Base-by-base conservation (phyloP, 2,888 invertebrate genomes). In the Ephialtes manifestator region DNA sequence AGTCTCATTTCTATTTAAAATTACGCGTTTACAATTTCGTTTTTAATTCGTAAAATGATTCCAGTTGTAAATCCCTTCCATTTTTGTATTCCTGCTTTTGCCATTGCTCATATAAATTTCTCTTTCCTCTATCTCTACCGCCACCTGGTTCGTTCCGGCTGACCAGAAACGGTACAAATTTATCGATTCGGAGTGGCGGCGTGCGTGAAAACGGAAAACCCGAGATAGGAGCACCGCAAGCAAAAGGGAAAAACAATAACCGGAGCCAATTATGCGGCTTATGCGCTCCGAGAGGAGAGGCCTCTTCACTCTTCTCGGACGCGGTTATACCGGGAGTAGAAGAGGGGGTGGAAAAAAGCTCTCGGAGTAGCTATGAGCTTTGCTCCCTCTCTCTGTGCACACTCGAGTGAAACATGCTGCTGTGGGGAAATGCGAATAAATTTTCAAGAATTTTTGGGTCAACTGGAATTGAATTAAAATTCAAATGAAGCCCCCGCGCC, bases 391-490 rank as follows among this genome's bases (percentile, higher is more conserved):
- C 43, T 35, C 24, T 67, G 71, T 46, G 55, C 53, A 68, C 39
- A 67, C 58, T 46, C 55, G 39, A 72, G 76, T 55, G 77, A 77
- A 46, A 63, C 20, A 46, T 28, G 46, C n/a, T n/a, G 75, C 43
- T 70, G 60, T 15, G 53, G 70, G 63, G 68, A 60, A 81, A 53
- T 55, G 67, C 81, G 67, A 84, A 84, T 84, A 74, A 81, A 81
- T 81, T 74, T 77, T 74, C 67, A 63, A 81, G 77, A 81, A 74
- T 84, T 84, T 84, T 84, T 81, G 77, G 77, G 81, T 84, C 84
- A 84, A 77, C 51, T 70, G 72, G 53, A 68, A 84, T 84, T 77
- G 81, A 81, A 84, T 84, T 84, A 67, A 81, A 84, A 84, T 84
- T 84, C 72, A 84, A 84, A 81, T 81, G 81, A 84, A 78, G 81